Conservation (phyloP, 2,113 vertebrate genomes). For the Nerophis ophidion region DNA sequence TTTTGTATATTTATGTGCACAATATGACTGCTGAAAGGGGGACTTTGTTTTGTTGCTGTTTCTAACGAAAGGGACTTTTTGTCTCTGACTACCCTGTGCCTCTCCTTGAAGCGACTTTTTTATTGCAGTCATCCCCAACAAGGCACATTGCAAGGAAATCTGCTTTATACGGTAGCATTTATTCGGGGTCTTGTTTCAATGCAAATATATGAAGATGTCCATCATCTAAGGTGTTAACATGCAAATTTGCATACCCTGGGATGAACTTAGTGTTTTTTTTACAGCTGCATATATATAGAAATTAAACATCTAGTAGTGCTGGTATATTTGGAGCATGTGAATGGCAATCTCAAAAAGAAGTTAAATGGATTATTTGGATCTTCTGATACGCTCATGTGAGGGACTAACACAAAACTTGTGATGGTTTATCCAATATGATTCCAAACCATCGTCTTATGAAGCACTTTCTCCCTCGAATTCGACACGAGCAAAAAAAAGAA, state of each 20-base stretch:
- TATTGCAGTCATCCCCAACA: slow-evolving; percentile 12
- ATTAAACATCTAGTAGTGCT: too few relatives aligned
- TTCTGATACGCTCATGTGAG: background rate
- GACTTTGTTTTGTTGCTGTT: background rate
- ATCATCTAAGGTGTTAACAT: too few relatives aligned
- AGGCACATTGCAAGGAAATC: slow-evolving; percentile 1
- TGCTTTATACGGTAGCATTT: slow-evolving; percentile 12
- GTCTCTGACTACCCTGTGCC: slow-evolving; percentile 30
- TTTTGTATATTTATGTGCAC: slow-evolving; percentile 37
- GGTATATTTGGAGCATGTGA: too few relatives aligned
- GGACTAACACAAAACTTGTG: background rate
- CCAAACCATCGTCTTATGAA: slow-evolving; percentile 43
- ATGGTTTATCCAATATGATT: slow-evolving; percentile 10
- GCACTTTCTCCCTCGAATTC: slow-evolving; percentile 63
- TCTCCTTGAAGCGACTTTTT: slow-evolving; percentile 32
- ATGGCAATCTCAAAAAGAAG: too few relatives aligned
- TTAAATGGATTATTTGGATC: too few relatives aligned
- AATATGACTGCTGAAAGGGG: slow-evolving; percentile 17
- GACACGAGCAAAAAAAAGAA: slow-evolving; percentile 37
- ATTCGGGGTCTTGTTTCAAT: background rate
- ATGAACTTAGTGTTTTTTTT: too few relatives aligned
- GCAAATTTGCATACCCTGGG: too few relatives aligned
- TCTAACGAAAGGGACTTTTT: background rate
- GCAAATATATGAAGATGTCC: too few relatives aligned
- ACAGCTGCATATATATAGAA: too few relatives aligned